Evolutionary conservation across 2,113 vertebrate genomes (phyloP).

Genomic region (Burhinus bistriatus): DNA sequence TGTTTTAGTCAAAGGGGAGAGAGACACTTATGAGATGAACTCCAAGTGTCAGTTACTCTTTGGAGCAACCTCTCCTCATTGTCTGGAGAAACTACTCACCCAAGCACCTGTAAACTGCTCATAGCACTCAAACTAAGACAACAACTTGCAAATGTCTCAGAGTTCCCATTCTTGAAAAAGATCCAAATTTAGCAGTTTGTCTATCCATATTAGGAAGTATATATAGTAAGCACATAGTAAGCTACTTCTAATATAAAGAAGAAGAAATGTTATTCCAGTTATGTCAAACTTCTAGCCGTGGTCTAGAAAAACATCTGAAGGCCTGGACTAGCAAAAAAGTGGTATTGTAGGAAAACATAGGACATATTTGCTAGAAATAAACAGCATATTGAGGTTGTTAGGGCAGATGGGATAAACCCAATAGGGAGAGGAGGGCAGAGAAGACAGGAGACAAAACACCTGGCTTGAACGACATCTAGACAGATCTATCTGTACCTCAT

Average conservation of each 20-base stretch:
- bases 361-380: not conserved
- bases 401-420: not conserved
- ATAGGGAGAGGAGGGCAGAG: not conserved
- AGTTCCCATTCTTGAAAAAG: not conserved
- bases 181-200: not conserved
- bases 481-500: not conserved
- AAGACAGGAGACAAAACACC: not conserved
- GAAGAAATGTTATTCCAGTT: not conserved
- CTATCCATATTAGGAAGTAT: not conserved
- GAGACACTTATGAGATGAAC: not conserved
- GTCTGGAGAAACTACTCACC: not conserved
- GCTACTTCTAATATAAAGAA: not conserved
- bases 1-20: not conserved
- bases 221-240: not conserved
- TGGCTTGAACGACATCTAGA: not conserved
- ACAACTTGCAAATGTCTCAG: not conserved
- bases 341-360: not conserved
- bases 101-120: not conserved
- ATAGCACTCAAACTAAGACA: not conserved
- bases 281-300: not conserved
- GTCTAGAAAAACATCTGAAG: not conserved
- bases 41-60: not conserved
- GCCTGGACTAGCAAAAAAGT: not conserved
- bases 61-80: not conserved
- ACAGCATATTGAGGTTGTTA: not conserved